A percentile compares a stretch with the other conserved stretches of the same genome.
These are phyloP conservation scores for Lottia scabra DNA, from an alignment of 2,888 invertebrate genomes.

Conservation along the genomic window DNA sequence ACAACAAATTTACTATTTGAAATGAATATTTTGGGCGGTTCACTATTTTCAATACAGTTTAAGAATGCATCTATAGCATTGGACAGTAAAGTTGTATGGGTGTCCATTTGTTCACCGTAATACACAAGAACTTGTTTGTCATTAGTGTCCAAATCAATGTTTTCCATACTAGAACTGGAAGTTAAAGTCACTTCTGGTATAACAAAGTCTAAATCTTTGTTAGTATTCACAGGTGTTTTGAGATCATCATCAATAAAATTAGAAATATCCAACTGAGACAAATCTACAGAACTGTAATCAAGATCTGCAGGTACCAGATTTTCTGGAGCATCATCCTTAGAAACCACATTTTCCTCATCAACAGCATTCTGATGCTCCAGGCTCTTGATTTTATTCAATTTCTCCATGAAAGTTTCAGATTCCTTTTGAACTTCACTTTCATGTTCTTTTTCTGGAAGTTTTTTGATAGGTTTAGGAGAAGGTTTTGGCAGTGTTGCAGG, in stretches of 20 bases:
- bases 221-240: slow-evolving; percentile 21
- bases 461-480: background rate
- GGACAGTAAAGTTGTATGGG: slow-evolving; percentile 82
- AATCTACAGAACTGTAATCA: slow-evolving; percentile 1
- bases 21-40: slow-evolving; percentile 91
- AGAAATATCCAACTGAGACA: slow-evolving; percentile 5
- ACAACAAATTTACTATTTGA: slow-evolving; percentile 95
- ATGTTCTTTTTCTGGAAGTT: background rate
- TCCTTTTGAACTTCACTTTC: background rate
- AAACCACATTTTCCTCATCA: background rate
- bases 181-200: background rate
- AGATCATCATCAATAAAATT: slow-evolving; percentile 18
- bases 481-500: background rate
- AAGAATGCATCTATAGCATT: slow-evolving; percentile 93
- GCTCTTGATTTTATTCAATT: background rate
- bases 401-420: background rate
- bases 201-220: slow-evolving; percentile 10
- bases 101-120: slow-evolving; percentile 88
- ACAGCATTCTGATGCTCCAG: background rate
- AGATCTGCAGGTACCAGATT: background rate
- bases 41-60: slow-evolving; percentile 90
- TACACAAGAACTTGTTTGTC: slow-evolving; percentile 87
- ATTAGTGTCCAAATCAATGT: slow-evolving; percentile 73
- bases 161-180: background rate
- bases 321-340: background rate